Evolutionary conservation across 2,113 vertebrate genomes (phyloP), one percentile per base, ranked within the genome.

Genomic region (Chaetodon auriga): DNA sequence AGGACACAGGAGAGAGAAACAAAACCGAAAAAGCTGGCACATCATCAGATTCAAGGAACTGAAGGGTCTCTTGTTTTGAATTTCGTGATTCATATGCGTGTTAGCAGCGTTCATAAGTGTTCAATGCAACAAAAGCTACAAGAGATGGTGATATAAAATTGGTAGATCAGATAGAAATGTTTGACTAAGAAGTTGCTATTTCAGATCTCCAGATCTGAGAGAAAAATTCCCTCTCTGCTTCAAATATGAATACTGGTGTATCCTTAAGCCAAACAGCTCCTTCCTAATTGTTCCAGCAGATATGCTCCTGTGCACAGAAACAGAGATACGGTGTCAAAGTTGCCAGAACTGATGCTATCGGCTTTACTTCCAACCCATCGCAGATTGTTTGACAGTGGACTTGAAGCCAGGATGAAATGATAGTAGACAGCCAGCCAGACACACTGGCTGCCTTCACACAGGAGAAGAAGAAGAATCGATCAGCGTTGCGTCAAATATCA

Each of bases 401-500:
- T 54, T 86, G 86, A 74, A 38, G 46, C 19, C 8, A 0, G 36
- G 51, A 75, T 14, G 8, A 60, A 60, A 14, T 49, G 30, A 43
- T 60, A 13, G 77, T n/a, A 55, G 68, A 75, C 64, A 77, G 71
- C 25, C 77, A 36, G 66, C n/a, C 81, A 76, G 53, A 85, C 55
- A n/a, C 57, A 60, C 15, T 18, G 21, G 57, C 60, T 61, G 83
- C 49, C 45, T 68, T 81, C 71, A 51, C 80, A 53, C 70, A 75
- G 49, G 64, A 84, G 68, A 72, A 62, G 66, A 72, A 58, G 55
- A 46, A 36, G 48, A 75, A 89, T 91, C 54, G 71, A 91, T 87
- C 75, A 87, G 60, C 43, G 63, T 71, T 64, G 64, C 53, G 23
- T 83, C 83, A 88, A 54, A 81, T 69, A 82, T 87, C 80, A 88